Conservation (phyloP, 2,113 vertebrate genomes). For the Dissostichus mawsoni region DNA sequence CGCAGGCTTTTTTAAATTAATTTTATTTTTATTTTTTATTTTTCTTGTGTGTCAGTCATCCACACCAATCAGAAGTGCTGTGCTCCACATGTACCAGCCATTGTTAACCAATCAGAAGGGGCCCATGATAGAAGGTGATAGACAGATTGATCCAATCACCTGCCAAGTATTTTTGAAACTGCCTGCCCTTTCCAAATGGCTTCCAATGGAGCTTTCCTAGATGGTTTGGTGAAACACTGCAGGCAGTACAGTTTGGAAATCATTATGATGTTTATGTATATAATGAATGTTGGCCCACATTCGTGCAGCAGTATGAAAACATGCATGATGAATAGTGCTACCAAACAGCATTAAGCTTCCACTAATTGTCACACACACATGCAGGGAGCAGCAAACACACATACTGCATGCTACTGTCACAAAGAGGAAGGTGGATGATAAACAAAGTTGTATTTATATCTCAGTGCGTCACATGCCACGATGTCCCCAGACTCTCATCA, state of each 20-base stretch:
- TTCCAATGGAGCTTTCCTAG: no score
- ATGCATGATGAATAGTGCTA: not conserved
- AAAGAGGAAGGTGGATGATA: conserved; percentile 38
- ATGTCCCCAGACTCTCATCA: conserved; percentile 40
- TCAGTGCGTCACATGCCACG: conserved; percentile 30
- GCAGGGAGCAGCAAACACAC: not conserved
- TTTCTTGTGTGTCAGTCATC: no score
- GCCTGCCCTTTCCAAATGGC: no score
- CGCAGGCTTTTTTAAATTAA: no score
- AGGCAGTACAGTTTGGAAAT: conserved; percentile 62
- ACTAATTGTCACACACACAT: not conserved
- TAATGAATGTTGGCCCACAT: conserved; percentile 40
- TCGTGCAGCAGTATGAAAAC: conserved; percentile 23
- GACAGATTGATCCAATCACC: no score
- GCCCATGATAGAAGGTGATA: no score
- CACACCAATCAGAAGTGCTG: no score
- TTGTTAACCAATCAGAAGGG: no score
- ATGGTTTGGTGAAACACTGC: no score
- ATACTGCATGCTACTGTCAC: not conserved
- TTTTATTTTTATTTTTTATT: no score
- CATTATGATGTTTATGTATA: conserved; percentile 53
- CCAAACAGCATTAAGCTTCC: not conserved
- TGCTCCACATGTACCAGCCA: no score
- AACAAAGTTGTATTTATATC: conserved; percentile 62
- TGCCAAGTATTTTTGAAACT: no score